These are phyloP conservation scores for Lagopus leucura DNA, from an alignment of 2,113 vertebrate genomes.

Conservation along the genomic window DNA sequence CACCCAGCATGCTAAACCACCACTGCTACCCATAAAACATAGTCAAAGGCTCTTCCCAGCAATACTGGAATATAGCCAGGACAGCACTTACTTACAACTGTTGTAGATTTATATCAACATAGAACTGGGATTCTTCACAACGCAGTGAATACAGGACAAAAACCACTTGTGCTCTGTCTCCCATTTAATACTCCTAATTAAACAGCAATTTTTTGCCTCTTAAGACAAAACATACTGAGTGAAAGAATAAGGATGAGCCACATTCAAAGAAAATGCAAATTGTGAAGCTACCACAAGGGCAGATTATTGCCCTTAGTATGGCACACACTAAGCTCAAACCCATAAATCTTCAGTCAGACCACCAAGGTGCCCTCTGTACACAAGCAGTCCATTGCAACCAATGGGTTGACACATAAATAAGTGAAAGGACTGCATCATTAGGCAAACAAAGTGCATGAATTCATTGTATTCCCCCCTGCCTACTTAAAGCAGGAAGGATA, in stretches of 20 bases:
- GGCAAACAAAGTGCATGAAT: not conserved
- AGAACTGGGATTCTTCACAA: not conserved
- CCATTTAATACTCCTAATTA: not conserved
- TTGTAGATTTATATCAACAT: not conserved
- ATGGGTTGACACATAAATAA: not conserved
- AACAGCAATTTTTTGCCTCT: conserved; percentile 5
- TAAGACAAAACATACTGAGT: not conserved
- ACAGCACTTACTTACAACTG: not conserved
- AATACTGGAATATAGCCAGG: not conserved
- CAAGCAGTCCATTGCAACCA: not conserved
- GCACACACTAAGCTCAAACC: conserved; percentile 3
- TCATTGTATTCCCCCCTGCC: not conserved
- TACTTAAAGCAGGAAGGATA: not conserved
- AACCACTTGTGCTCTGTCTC: not conserved
- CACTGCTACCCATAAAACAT: not conserved
- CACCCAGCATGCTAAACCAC: not conserved
- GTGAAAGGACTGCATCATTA: not conserved
- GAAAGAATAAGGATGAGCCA: conserved; percentile 25
- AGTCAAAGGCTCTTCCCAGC: not conserved
- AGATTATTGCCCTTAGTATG: conserved; percentile 23
- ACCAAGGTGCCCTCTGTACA: not conserved
- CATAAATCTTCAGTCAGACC: not conserved
- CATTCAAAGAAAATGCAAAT: conserved; percentile 32
- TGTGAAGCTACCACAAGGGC: conserved; percentile 27
- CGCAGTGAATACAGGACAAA: not conserved